Evolutionary conservation across 2,888 invertebrate genomes (phyloP).

Genomic region (Adineta ricciae): DNA sequence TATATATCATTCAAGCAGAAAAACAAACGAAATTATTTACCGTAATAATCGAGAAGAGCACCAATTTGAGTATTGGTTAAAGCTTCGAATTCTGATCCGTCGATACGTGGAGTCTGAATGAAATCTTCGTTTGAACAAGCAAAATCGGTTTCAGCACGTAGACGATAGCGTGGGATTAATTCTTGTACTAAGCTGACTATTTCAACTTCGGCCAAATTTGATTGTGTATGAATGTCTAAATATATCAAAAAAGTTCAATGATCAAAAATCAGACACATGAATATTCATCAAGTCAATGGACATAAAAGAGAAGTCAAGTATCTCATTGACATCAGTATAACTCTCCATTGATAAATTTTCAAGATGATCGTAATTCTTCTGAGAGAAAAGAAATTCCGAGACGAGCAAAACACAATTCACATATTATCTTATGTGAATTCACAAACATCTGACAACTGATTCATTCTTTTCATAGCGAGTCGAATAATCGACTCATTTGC

Average conservation of each 20-base stretch:
- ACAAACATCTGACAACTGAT: too few relatives aligned
- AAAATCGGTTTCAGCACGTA: constrained; percentile 11
- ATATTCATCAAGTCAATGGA: too few relatives aligned
- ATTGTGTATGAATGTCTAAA: constrained; percentile 22
- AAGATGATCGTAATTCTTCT: not conserved
- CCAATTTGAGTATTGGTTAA: not conserved
- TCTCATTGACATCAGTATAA: not conserved
- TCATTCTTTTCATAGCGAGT: too few relatives aligned
- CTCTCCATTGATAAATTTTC: not conserved
- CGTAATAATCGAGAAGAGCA: not conserved
- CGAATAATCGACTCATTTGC: too few relatives aligned
- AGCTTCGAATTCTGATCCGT: not conserved
- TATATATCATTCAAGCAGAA: not conserved
- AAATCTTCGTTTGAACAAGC: constrained; percentile 15
- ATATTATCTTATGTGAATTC: too few relatives aligned
- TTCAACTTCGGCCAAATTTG: constrained; percentile 15
- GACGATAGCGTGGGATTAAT: not conserved
- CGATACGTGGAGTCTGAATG: constrained; percentile 10
- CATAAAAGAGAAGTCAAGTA: not conserved
- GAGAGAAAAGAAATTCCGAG: not conserved
- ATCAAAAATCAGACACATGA: too few relatives aligned
- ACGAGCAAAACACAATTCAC: too few relatives aligned
- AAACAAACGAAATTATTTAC: not conserved
- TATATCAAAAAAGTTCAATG: not conserved
- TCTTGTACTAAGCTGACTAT: not conserved